A percentile compares a stretch with the other conserved stretches of the same genome.
These are phyloP conservation scores for Teleopsis dalmanni DNA, from an alignment of 1,140 invertebrate genomes.

Conservation along the genomic window DNA sequence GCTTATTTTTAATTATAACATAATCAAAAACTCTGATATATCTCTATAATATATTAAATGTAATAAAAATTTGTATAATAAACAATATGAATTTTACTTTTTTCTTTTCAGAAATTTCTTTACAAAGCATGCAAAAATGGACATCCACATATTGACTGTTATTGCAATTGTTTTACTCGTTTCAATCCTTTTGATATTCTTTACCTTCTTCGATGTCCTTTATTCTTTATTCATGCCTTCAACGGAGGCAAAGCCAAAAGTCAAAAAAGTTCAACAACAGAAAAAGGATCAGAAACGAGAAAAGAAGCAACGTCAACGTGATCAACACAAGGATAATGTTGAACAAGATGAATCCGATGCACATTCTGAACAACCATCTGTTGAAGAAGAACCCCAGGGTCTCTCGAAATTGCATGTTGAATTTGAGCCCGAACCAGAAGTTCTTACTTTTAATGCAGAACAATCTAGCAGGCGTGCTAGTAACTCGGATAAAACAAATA, in stretches of 20 bases:
- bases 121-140: slow-evolving; percentile 43
- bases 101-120: background rate
- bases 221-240: slow-evolving; percentile 38
- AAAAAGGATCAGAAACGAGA: slow-evolving; percentile 40
- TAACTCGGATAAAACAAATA: slow-evolving; percentile 22
- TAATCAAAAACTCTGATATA: no score
- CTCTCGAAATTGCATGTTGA: slow-evolving; percentile 42
- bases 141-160: slow-evolving; percentile 42
- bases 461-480: slow-evolving; percentile 25
- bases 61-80: no score
- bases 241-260: slow-evolving; percentile 21
- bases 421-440: slow-evolving; percentile 41
- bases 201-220: slow-evolving; percentile 40
- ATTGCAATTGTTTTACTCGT: slow-evolving; percentile 40
- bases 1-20: no score
- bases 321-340: slow-evolving; percentile 25
- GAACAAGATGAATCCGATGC: slow-evolving; percentile 38
- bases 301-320: slow-evolving; percentile 32
- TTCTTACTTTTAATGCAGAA: slow-evolving; percentile 16
- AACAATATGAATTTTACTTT: background rate
- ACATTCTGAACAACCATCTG: slow-evolving; percentile 33
- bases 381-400: slow-evolving; percentile 26
- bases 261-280: slow-evolving; percentile 25
- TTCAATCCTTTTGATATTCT: slow-evolving; percentile 38
- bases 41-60: no score